Percentiles rank a stretch among this genome's conserved stretches.
These are phyloP conservation scores for Leucozona laternaria DNA, from an alignment of 2,888 invertebrate genomes.

Conservation along the genomic window DNA sequence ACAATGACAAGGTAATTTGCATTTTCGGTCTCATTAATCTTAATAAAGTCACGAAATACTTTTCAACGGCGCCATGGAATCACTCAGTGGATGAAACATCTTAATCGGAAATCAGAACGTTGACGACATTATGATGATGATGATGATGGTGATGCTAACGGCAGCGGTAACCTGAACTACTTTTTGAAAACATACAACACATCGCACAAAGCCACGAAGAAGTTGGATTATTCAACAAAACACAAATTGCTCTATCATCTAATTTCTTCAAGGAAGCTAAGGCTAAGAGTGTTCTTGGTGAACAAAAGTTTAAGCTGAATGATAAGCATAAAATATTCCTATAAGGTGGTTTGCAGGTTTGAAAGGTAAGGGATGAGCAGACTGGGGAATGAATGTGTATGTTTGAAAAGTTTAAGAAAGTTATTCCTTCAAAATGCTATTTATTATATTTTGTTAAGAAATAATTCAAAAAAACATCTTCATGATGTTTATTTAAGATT, in stretches of 20 bases:
- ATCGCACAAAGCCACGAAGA: background rate
- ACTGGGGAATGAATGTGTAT: background rate
- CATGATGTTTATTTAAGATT: background rate
- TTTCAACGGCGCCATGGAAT: slow-evolving; percentile 66
- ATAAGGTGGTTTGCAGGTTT: slow-evolving; percentile 13
- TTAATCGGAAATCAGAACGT: slow-evolving; percentile 72
- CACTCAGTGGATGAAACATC: slow-evolving; percentile 70
- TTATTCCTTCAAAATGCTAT: background rate
- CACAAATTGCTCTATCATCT: slow-evolving; percentile 62
- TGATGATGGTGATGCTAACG: slow-evolving; percentile 24
- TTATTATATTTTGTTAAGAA: background rate
- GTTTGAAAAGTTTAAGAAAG: slow-evolving; percentile 6
- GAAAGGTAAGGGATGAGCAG: background rate
- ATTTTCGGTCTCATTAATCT: slow-evolving; percentile 76
- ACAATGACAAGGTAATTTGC: slow-evolving; percentile 76
- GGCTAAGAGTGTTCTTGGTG: slow-evolving; percentile 10
- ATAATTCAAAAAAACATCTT: background rate
- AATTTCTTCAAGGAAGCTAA: slow-evolving; percentile 22
- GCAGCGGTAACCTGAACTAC: slow-evolving; percentile 64
- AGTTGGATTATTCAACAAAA: slow-evolving; percentile 28
- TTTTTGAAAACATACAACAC: slow-evolving; percentile 20
- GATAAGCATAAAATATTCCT: slow-evolving; percentile 23
- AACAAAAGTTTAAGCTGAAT: slow-evolving; percentile 48
- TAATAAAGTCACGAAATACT: slow-evolving; percentile 74
- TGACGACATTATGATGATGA: slow-evolving; percentile 55